Percentiles rank a stretch among this genome's conserved stretches.
Conservation (phyloP, 1,140 invertebrate genomes). For the Rhynchophorus ferrugineus region DNA sequence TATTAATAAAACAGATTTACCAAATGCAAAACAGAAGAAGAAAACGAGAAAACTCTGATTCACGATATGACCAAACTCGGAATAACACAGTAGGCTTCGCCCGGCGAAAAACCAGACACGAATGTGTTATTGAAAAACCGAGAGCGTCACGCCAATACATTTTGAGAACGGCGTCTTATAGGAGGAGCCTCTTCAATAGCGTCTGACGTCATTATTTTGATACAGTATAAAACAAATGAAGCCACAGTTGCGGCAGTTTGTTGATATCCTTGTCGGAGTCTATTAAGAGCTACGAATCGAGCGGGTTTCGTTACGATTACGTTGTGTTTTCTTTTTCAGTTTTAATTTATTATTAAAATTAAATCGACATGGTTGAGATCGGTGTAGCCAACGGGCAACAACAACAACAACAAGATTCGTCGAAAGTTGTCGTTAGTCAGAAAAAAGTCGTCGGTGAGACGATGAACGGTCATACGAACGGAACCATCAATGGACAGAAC, state of each 20-base stretch:
- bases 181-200: constrained; percentile 6
- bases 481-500: neutral
- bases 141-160: too few relatives aligned
- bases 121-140: too few relatives aligned
- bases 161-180: too few relatives aligned
- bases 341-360: neutral
- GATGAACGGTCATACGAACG: neutral
- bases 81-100: neutral
- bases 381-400: constrained; percentile 10
- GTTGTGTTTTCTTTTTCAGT: neutral
- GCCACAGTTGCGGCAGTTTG: constrained; percentile 13
- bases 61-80: too few relatives aligned
- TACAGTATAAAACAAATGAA: constrained; percentile 15
- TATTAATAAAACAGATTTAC: too few relatives aligned
- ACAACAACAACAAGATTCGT: constrained; percentile 1
- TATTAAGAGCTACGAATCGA: neutral
- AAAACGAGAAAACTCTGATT: too few relatives aligned
- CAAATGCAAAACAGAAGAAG: too few relatives aligned
- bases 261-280: neutral
- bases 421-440: constrained; percentile 1
- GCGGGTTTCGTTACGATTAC: neutral
- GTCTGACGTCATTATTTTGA: constrained; percentile 6
- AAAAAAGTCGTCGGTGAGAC: constrained; percentile 1
- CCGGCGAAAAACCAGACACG: neutral
- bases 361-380: constrained; percentile 15